Evolutionary conservation across 2,888 invertebrate species (phyloP).

Genomic region (Cyrtodaria siliqua): DNA sequence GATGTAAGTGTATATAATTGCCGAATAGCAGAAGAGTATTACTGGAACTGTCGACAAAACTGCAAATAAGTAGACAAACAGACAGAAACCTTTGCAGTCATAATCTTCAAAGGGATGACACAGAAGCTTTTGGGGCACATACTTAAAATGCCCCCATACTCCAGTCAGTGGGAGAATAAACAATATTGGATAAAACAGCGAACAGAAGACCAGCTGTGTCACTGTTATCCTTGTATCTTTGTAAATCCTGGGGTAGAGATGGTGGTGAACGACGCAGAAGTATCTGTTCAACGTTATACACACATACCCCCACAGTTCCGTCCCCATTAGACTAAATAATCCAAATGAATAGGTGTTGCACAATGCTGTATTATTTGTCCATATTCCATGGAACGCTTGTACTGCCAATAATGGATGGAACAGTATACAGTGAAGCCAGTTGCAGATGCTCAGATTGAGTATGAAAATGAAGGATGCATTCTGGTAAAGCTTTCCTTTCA

Average conservation of each 20-base stretch:
- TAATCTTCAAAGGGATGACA: conserved; percentile 64
- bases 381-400: conserved; percentile 50
- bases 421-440: conserved; percentile 57
- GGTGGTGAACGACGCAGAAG: conserved; percentile 62
- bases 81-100: conserved; percentile 57
- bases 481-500: conserved; percentile 55
- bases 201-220: conserved; percentile 54
- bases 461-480: conserved; percentile 66
- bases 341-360: conserved; percentile 63
- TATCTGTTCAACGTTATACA: conserved; percentile 70
- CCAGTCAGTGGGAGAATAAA: conserved; percentile 64
- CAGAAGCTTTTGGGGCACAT: conserved; percentile 61
- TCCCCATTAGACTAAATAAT: conserved; percentile 60
- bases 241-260: conserved; percentile 58
- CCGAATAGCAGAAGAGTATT: conserved; percentile 56
- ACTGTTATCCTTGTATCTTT: conserved; percentile 33
- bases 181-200: conserved; percentile 63
- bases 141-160: conserved; percentile 64
- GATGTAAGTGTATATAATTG: conserved; percentile 55
- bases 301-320: conserved; percentile 65
- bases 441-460: conserved; percentile 64
- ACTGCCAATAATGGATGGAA: conserved; percentile 54
- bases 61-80: conserved; percentile 52
- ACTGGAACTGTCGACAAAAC: conserved; percentile 53
- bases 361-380: conserved; percentile 25